phyloP scores from a whole-genome alignment of 2,113 vertebrate species.

The Puma concolor region DNA sequence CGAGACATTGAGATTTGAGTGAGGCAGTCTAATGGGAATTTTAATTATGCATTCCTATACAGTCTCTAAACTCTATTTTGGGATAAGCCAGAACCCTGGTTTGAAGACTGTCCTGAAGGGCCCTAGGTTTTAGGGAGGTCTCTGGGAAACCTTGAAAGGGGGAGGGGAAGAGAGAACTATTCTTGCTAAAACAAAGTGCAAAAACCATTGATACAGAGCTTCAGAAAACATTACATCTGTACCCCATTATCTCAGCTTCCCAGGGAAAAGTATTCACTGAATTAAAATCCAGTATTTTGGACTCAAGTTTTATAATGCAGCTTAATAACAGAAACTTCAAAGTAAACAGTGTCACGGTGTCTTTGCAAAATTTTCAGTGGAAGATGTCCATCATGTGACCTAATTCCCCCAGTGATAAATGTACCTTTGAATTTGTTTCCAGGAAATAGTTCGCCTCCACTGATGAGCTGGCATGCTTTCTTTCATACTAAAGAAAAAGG shows the following conservation, averaged over 20 bases:
- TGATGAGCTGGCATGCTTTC: neutral
- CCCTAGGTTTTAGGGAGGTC: neutral
- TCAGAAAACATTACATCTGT: neutral
- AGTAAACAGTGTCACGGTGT: neutral
- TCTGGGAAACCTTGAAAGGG: neutral
- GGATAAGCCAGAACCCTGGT: neutral
- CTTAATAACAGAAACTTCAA: conserved; percentile 45
- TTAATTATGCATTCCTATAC: conserved; percentile 21
- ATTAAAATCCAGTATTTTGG: conserved; percentile 13
- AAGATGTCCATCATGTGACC: neutral
- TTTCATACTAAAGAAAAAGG: neutral
- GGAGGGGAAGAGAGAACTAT: neutral
- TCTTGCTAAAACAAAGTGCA: neutral
- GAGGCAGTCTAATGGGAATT: neutral
- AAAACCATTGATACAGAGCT: neutral
- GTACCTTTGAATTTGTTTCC: conserved; percentile 35
- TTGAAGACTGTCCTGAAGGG: neutral
- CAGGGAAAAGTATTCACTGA: neutral
- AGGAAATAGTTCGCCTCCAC: neutral
- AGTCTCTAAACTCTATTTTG: neutral
- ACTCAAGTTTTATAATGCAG: neutral
- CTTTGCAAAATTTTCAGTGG: conserved; percentile 24
- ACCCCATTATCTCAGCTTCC: neutral
- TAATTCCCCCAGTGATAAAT: neutral
- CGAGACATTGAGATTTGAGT: neutral